Evolutionary conservation across 2,888 invertebrate genomes (phyloP), one percentile per base, ranked within the genome.

Genomic region (Chaitophorus viminalis): DNA sequence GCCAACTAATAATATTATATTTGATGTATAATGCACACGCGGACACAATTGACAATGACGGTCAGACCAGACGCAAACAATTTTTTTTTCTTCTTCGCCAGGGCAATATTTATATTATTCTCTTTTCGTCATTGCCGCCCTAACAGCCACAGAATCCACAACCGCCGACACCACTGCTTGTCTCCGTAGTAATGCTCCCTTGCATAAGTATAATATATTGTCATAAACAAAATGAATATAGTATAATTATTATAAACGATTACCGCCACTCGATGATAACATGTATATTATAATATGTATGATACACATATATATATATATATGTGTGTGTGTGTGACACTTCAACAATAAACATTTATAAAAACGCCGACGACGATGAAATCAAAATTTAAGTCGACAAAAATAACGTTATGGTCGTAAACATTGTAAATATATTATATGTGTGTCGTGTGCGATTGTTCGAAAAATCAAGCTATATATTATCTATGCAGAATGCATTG

Each of bases 281-380:
- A 25, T 60, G 9, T 60, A 21, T 60, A 60, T 60, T 60, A 25
- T 60, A 60, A 60, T 21, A 60, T 21, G 21, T 46, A 60, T 60
- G n/a, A n/a, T n/a, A n/a, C n/a, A n/a, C n/a, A 60, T 21, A 54
- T 18, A 52, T 52, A 18, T 52, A 39, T 39, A 46, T 46, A 46
- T 46, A 46, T 46, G 3, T 2, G 14, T 14, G 46, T 11, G 1
- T 1, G 46, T 46, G 46, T 46, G 46, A 46, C 11, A 46, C 46
- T 46, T 46, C 46, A 46, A 46, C 46, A 46, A 46, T 46, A 2
- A 11, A 46, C 46, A 46, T 46, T 14, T 29, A 33, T 75, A 46
- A 83, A 76, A 83, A 39, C 39, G 65, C 75, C 75, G 31, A 83
- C 25, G 39, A 25, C 25, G 39, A 75, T 29, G 21, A 78, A 29